Conservation (phyloP, 2,888 invertebrate genomes). For the Hypomecis atomaria region DNA sequence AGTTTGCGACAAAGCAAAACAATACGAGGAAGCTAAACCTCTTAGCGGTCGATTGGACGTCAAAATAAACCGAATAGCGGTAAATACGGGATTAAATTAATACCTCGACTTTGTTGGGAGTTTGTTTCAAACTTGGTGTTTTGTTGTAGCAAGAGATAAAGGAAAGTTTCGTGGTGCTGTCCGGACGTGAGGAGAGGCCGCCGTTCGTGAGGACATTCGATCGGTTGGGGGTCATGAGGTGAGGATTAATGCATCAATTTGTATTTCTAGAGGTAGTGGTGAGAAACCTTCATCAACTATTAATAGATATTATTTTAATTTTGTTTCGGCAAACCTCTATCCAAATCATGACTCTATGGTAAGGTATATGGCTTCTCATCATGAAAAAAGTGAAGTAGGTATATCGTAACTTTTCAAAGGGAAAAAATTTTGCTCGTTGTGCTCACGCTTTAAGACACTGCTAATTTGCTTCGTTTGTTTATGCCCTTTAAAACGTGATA, state of each 20-base stretch:
- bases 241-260: slow-evolving; percentile 27
- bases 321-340: no score
- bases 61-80: slow-evolving; percentile 74
- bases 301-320: no score
- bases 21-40: slow-evolving; percentile 69
- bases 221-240: slow-evolving; percentile 72
- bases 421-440: no score
- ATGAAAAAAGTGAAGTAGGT: no score
- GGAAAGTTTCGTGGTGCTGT: slow-evolving; percentile 74
- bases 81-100: slow-evolving; percentile 51
- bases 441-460: no score
- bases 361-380: no score
- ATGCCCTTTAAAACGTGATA: no score
- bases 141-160: slow-evolving; percentile 77
- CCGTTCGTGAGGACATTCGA: slow-evolving; percentile 64
- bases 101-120: slow-evolving; percentile 26
- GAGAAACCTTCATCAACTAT: no score
- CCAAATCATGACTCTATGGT: no score
- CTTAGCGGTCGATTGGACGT: slow-evolving; percentile 64
- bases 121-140: slow-evolving; percentile 41
- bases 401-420: neutral
- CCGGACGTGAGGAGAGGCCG: slow-evolving; percentile 51
- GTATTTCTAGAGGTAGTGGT: no score
- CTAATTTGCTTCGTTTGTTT: neutral
- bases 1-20: slow-evolving; percentile 48